phyloP scores from a whole-genome alignment of 2,888 invertebrate genomes.

The Sesamia inferens region DNA sequence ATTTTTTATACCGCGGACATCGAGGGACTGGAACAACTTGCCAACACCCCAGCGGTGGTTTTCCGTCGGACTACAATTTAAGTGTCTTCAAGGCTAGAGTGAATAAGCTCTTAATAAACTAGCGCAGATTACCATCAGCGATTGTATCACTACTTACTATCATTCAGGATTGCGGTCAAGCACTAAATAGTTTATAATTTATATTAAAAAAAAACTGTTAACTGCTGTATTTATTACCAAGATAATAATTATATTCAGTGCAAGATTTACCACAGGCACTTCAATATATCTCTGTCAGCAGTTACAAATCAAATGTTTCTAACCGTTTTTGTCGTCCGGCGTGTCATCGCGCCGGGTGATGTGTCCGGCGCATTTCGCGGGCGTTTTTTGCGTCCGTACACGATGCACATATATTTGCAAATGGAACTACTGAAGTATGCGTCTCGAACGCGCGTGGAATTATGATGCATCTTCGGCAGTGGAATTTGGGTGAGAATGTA shows the following conservation, averaged over 20 bases:
- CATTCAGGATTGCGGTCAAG: too few relatives aligned
- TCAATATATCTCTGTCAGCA: constrained; percentile 24
- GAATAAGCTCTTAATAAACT: too few relatives aligned
- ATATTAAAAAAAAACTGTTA: neutral
- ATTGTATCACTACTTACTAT: too few relatives aligned
- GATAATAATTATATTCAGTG: neutral
- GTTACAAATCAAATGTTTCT: constrained; percentile 15
- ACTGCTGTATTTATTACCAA: neutral
- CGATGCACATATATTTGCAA: constrained; percentile 56
- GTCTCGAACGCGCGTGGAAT: constrained; percentile 29
- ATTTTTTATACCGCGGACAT: too few relatives aligned
- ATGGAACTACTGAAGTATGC: constrained; percentile 39
- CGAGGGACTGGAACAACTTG: too few relatives aligned
- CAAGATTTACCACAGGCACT: neutral
- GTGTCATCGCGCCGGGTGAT: constrained; percentile 54
- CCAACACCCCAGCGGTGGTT: too few relatives aligned
- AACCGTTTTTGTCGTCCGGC: constrained; percentile 41
- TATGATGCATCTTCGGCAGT: constrained; percentile 4
- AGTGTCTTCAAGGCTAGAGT: too few relatives aligned
- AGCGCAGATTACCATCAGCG: too few relatives aligned
- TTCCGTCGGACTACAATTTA: too few relatives aligned
- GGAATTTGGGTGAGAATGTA: constrained; percentile 18
- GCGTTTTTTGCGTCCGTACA: constrained; percentile 42
- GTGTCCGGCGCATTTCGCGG: constrained; percentile 42
- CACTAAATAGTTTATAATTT: too few relatives aligned